Conservation (phyloP, 2,797 vertebrate genomes). For the Bufotes viridis region DNA sequence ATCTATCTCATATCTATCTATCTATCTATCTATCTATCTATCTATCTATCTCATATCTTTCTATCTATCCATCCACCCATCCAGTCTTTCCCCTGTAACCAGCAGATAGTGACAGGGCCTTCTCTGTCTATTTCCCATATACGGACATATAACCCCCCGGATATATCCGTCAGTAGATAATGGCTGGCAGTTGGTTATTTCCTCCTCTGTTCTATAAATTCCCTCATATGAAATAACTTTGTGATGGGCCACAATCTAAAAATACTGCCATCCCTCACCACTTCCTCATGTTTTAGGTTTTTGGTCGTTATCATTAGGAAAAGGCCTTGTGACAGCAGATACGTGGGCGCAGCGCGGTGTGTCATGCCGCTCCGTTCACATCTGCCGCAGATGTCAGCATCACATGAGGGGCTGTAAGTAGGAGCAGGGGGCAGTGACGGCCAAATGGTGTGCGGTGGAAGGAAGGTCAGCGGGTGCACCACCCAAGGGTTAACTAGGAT, state of each 20-base stretch:
- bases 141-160: neutral
- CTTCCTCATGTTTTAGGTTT: conserved; percentile 24
- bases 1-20: conserved; percentile 1
- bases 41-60: too few species aligned
- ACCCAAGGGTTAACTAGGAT: neutral
- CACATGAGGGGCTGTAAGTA: conserved; percentile 9
- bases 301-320: conserved; percentile 9
- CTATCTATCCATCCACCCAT: neutral
- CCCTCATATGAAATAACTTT: neutral
- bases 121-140: neutral
- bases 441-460: neutral
- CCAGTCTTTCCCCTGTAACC: too few species aligned
- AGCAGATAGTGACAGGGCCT: too few species aligned
- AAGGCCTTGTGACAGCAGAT: conserved; percentile 33
- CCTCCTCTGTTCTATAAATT: conserved; percentile 20
- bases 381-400: neutral
- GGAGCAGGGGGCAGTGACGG: neutral
- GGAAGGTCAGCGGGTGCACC: neutral
- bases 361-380: neutral
- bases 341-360: neutral
- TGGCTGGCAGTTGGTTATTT: neutral
- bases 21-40: conserved; percentile 6
- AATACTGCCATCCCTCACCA: conserved; percentile 11
- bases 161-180: neutral
- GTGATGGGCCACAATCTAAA: neutral